Base-by-base conservation (phyloP, 1,140 invertebrate genomes). In the Condylostylus longicornis region DNA sequence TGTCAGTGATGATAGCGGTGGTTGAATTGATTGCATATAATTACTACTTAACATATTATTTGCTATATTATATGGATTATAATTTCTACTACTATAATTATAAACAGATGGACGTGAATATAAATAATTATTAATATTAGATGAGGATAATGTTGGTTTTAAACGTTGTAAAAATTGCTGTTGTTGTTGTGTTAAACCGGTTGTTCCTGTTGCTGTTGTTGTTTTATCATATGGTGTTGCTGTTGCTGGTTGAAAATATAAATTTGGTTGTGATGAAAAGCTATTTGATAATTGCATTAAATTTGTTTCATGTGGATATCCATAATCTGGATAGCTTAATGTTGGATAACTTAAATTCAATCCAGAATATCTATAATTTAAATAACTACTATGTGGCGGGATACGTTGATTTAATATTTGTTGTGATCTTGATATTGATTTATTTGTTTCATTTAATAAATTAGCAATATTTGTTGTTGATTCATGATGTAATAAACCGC, bases 221-320 rank as follows among this genome's bases (percentile, higher is more conserved):
- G 42, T 42, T 33, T 47, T 46, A 10, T 38, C 41, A 41, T 44
- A 42, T 35, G 42, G n/a, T 30, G 29, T 30, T 13, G 12, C 13
- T 33, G 32, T 18, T 7, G 5, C 15, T 5, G 15, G 48, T 42
- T 56, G 55, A 41, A 58, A 58, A 42, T 54, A 60, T 49, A 60
- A 59, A 21, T 60, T 60, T 7, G 57, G 57, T 29, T 60, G 57
- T 32, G 57, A 60, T 35, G 56, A 59, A 45, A 56, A 60, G 42
- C 53, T 59, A 23, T 40, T 37, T 33, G 57, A 55, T 53, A 59
- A 56, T 46, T 59, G 56, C 52, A 59, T 41, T 20, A 59, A 50
- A 38, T 59, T 59, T 31, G 59, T 56, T 6, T 57, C 38, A 45
- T 59, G 57, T 14, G 55, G 55, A 33, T 55, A 50, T 34, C 55